phyloP scores from a whole-genome alignment of 2,113 vertebrate species.

The Ictalurus furcatus region DNA sequence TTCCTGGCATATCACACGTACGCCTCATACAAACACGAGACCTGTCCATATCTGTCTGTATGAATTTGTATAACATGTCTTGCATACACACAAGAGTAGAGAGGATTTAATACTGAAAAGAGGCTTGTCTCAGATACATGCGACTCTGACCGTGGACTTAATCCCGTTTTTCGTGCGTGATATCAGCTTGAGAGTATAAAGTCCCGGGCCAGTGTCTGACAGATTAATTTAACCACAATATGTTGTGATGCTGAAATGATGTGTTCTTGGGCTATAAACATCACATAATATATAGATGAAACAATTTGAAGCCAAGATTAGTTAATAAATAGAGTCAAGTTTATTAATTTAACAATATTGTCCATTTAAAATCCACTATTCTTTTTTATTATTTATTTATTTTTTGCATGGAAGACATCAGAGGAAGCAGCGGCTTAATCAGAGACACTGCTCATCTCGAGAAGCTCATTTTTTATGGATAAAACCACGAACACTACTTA shows the following conservation, averaged over 20 bases:
- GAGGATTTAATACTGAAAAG: background rate
- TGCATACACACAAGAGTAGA: background rate
- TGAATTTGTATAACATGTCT: too few relatives aligned
- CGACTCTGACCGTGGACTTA: background rate
- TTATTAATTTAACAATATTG: background rate
- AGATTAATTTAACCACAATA: background rate
- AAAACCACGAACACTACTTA: background rate
- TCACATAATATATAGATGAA: too few relatives aligned
- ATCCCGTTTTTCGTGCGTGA: background rate
- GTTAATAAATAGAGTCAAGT: background rate
- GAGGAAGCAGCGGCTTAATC: background rate
- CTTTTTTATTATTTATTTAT: background rate
- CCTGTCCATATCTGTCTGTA: background rate
- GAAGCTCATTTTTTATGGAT: background rate
- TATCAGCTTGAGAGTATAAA: background rate
- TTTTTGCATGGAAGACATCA: background rate
- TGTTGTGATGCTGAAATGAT: background rate
- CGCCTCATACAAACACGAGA: background rate
- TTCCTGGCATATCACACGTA: slow-evolving; percentile 3
- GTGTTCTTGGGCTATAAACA: background rate
- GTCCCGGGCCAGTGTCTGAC: background rate
- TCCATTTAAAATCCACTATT: background rate
- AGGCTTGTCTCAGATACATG: background rate
- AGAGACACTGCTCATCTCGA: background rate
- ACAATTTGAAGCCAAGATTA: background rate